Evolutionary conservation across 2,888 invertebrate species (phyloP).

Genomic region (Drosophila niveifrons): DNA sequence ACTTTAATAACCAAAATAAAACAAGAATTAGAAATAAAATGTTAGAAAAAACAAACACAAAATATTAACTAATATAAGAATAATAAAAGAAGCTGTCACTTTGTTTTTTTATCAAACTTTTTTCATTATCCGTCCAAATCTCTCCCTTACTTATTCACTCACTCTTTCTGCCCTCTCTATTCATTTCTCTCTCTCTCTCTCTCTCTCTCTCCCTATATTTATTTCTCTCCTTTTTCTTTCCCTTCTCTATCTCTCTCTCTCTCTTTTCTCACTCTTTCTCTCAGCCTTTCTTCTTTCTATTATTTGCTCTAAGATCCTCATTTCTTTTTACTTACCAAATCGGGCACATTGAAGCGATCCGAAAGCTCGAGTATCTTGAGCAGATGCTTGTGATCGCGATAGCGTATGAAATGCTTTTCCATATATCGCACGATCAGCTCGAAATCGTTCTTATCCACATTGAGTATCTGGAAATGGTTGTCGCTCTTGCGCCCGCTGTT

Average conservation of each 20-base stretch:
- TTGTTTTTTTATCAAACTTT: too few relatives aligned
- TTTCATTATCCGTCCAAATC: too few relatives aligned
- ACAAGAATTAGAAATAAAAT: too few relatives aligned
- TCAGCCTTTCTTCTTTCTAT: neutral
- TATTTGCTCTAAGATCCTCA: neutral
- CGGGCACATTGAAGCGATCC: constrained; percentile 85
- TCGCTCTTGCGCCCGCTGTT: constrained; percentile 85
- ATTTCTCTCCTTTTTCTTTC: too few relatives aligned
- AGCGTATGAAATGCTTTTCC: constrained; percentile 85
- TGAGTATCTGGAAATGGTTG: constrained; percentile 84
- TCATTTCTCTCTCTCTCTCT: too few relatives aligned
- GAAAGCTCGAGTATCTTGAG: constrained; percentile 84
- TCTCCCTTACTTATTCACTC: too few relatives aligned
- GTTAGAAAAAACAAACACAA: too few relatives aligned
- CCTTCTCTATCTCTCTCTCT: neutral
- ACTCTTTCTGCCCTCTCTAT: too few relatives aligned
- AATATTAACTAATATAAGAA: too few relatives aligned
- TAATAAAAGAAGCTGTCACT: too few relatives aligned
- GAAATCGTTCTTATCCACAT: constrained; percentile 84
- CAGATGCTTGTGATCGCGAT: constrained; percentile 85
- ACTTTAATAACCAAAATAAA: too few relatives aligned
- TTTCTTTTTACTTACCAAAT: constrained; percentile 76
- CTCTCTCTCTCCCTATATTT: too few relatives aligned
- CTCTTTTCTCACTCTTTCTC: neutral
- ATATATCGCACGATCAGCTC: constrained; percentile 84